Conservation (phyloP, 2,888 invertebrate genomes). For the Ommatoiulus sabulosus region DNA sequence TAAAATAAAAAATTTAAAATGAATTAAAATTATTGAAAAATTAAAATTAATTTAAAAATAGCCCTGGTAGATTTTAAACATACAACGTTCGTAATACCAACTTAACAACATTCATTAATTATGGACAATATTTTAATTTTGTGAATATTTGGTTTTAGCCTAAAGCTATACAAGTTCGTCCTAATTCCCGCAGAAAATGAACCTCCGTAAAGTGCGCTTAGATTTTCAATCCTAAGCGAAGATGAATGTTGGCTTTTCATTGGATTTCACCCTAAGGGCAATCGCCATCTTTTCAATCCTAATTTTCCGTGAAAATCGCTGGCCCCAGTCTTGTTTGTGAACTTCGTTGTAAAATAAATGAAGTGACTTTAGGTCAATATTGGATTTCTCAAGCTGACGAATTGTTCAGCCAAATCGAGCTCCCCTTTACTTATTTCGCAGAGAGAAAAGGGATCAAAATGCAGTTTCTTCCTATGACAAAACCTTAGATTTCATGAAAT, state of each 20-base stretch:
- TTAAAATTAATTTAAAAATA: no score
- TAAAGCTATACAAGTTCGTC: no score
- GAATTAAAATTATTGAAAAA: no score
- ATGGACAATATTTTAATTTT: no score
- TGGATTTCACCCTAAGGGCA: not conserved
- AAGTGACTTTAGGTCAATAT: constrained; percentile 44
- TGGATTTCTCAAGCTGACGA: not conserved
- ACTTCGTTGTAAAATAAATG: constrained; percentile 31
- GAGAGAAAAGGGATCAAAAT: not conserved
- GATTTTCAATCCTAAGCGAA: constrained; percentile 14
- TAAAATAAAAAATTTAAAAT: no score
- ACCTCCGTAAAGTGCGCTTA: not conserved
- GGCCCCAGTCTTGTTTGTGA: not conserved
- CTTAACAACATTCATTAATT: no score
- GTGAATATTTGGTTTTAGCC: no score
- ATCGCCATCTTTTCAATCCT: constrained; percentile 18
- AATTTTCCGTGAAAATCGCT: constrained; percentile 8
- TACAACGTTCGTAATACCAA: no score
- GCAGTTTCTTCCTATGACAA: not conserved
- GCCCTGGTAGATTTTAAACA: no score
- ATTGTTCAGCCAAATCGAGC: not conserved
- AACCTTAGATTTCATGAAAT: not conserved
- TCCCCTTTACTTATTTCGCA: not conserved
- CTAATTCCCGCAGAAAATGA: no score
- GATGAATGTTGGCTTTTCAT: not conserved